phyloP scores from a whole-genome alignment of 2,888 invertebrate genomes.

The Amphipoea oculea region DNA sequence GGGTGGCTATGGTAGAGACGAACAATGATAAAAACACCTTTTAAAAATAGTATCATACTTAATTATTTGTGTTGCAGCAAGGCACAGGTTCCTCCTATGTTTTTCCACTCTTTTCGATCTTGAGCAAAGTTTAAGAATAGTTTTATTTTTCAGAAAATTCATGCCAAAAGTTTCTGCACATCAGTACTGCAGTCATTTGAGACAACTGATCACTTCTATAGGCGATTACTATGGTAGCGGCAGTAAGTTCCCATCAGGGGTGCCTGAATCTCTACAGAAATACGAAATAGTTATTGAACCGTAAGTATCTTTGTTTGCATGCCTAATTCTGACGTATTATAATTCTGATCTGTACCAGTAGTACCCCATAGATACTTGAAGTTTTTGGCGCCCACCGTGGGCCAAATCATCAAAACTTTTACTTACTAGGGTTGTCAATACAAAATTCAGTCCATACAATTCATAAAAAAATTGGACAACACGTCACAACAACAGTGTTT shows the following conservation, averaged over 20 bases:
- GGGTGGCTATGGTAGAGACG: too few species aligned
- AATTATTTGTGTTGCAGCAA: neutral
- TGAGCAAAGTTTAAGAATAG: neutral
- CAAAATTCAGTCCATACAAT: neutral
- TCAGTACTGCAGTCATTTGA: conserved; percentile 95
- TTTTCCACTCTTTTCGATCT: neutral
- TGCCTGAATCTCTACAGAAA: conserved; percentile 93
- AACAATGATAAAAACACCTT: too few species aligned
- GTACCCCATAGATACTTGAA: neutral
- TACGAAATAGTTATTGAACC: conserved; percentile 97
- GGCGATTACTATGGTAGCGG: conserved; percentile 91
- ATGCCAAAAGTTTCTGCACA: conserved; percentile 97
- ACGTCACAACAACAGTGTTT: neutral
- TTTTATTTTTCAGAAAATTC: conserved; percentile 93
- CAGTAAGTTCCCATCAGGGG: conserved; percentile 92
- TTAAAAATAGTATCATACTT: too few species aligned
- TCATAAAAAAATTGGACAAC: neutral
- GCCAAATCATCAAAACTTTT: neutral
- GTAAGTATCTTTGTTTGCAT: conserved; percentile 89
- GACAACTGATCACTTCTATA: conserved; percentile 95
- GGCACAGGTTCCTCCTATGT: neutral
- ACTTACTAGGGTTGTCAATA: neutral
- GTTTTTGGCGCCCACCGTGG: neutral
- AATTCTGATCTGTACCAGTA: neutral
- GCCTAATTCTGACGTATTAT: neutral